Percentiles rank a stretch among this genome's conserved stretches.
Evolutionary conservation across 2,797 vertebrate genomes (phyloP).

Genomic region (Eulemur albifrons): DNA sequence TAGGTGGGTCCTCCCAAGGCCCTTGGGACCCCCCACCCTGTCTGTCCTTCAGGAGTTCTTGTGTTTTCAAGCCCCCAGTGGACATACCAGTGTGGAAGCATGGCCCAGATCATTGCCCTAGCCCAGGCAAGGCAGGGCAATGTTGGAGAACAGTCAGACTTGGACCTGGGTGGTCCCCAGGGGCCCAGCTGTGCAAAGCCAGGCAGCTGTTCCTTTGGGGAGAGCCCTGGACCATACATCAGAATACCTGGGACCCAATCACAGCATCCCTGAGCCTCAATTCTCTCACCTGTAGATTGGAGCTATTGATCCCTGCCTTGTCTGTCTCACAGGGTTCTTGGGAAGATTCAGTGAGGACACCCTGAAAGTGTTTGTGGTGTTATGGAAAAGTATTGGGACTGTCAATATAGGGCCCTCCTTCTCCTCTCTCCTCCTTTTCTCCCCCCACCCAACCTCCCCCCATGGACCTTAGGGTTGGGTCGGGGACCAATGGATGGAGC

Average conservation of each 20-base stretch:
- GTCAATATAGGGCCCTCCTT: not conserved
- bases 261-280: not conserved
- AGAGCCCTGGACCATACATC: not conserved
- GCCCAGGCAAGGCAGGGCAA: not conserved
- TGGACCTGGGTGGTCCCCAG: not conserved
- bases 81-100: not conserved
- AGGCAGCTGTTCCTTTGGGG: not conserved
- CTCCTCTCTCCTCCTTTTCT: not conserved
- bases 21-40: not conserved
- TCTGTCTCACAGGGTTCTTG: not conserved
- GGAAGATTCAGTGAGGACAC: not conserved
- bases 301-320: not conserved
- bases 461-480: not conserved
- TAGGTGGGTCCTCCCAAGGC: not conserved
- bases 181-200: not conserved
- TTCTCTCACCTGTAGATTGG: not conserved
- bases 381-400: not conserved
- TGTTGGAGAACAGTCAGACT: not conserved
- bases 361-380: not conserved
- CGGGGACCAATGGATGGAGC: not conserved
- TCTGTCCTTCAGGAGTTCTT: not conserved
- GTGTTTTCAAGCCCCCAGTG: not conserved
- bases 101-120: not conserved
- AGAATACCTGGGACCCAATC: not conserved
- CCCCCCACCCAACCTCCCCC: fast-evolving